These are phyloP conservation scores for Tachypleus tridentatus DNA, from an alignment of 1,140 invertebrate species.

Conservation along the genomic window DNA sequence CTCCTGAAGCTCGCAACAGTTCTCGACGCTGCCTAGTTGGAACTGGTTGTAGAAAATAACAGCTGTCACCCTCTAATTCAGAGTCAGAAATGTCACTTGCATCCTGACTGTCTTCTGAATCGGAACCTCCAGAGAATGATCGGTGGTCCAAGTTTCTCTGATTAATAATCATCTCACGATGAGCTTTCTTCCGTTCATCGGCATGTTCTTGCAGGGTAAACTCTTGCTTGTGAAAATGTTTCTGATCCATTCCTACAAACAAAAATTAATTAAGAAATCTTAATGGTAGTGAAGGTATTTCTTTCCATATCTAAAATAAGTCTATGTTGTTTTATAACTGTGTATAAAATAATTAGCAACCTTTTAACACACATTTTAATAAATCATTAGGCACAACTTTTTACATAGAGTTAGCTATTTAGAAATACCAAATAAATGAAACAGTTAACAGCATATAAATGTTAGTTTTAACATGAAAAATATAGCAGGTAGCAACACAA, in stretches of 20 bases:
- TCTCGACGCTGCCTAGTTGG: conserved; percentile 78
- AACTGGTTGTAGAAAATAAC: conserved; percentile 81
- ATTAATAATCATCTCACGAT: conserved; percentile 66
- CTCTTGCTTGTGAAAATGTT: conserved; percentile 62
- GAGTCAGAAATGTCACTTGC: conserved; percentile 68
- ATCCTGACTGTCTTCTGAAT: conserved; percentile 45
- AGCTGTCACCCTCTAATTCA: conserved; percentile 77
- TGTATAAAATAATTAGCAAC: no score
- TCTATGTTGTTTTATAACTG: no score
- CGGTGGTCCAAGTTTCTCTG: conserved; percentile 36
- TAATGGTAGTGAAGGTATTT: no score
- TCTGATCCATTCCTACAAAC: conserved; percentile 59
- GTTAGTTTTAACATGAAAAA: no score
- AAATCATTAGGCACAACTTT: no score
- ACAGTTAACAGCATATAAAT: no score
- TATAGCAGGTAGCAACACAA: no score
- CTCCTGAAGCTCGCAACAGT: conserved; percentile 72
- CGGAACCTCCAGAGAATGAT: not conserved
- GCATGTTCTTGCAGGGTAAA: conserved; percentile 72
- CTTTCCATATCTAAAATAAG: no score
- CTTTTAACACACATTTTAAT: no score
- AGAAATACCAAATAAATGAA: no score
- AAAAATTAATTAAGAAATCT: not conserved
- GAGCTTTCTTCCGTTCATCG: conserved; percentile 67
- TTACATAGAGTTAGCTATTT: no score